Evolutionary conservation across 2,888 invertebrate species (phyloP), one percentile per base, ranked within the genome.

Genomic region (Emmelina monodactyla): DNA sequence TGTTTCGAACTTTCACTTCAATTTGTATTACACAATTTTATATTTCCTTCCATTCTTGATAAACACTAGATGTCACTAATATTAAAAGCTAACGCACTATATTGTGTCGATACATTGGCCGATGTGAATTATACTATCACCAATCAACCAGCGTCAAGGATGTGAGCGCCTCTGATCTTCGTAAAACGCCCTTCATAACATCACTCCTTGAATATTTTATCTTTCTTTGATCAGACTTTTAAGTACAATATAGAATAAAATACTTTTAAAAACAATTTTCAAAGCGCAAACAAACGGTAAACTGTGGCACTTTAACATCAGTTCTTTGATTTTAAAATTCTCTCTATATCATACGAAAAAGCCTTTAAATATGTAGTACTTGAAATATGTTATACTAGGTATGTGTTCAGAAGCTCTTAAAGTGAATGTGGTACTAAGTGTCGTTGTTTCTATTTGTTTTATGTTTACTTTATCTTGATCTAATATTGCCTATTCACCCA

Each of bases 61-160:
- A 61, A 70, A 68, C 68, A 71, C 78, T 76, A 76, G 55, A 70
- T 79, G 80, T 79, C 79, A 78, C 80, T 80, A 80, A 80, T 70
- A 65, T 75, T 75, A 75, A 70, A 76, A 75, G 67, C 71, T 78
- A 73, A 69, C 62, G 66, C 54, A 55, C 60, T 54, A 47, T 53
- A 53, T 47, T 54, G 58, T 68, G 58, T 39, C 44, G 43, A 56
- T 54, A 46, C 45, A 48, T 62, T 67, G 62, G 64, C 62, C 58
- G 51, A 58, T 58, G 50, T 45, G 31, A 39, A 49, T 51, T 57
- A 54, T 51, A 43, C 53, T 56, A 57, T 42, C 38, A 53, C 49
- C 45, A 49, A 60, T 60, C 49, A 37, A 40, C 16, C 34, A 30
- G 41, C 42, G 28, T 35, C 38, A 33, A 30, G 39, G 39, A 50